A percentile compares a stretch with the other conserved stretches of the same genome.
Evolutionary conservation across 2,797 vertebrate species (phyloP).

Genomic region (Ispidina lecontei): DNA sequence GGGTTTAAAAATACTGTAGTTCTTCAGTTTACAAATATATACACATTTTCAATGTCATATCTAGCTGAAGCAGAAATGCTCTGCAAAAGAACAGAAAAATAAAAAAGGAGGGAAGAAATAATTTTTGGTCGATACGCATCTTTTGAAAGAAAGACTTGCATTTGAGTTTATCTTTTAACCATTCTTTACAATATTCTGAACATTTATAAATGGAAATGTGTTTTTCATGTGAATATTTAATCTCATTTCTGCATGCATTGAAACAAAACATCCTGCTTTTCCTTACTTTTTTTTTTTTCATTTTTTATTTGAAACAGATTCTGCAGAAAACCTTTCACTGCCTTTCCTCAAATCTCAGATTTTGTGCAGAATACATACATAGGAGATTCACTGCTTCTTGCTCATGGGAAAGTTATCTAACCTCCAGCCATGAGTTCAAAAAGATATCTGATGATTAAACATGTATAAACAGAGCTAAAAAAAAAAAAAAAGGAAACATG

Average conservation of each 20-base stretch:
- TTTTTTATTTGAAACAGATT: background rate
- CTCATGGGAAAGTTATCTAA: conserved; percentile 62
- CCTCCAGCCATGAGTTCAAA: conserved; percentile 24
- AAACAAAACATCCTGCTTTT: background rate
- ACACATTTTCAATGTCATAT: background rate
- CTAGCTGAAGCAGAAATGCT: background rate
- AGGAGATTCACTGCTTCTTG: background rate
- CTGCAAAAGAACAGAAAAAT: background rate
- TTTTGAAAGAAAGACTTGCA: background rate
- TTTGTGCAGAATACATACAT: background rate
- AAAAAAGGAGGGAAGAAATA: background rate
- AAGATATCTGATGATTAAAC: conserved; percentile 58
- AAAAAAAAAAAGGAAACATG: background rate
- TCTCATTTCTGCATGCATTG: background rate
- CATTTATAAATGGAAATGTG: background rate
- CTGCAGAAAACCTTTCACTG: background rate
- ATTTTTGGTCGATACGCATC: background rate
- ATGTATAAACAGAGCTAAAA: conserved; percentile 53
- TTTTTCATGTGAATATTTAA: background rate
- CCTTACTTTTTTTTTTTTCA: background rate
- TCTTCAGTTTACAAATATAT: background rate
- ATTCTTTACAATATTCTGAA: background rate
- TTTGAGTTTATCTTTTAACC: background rate
- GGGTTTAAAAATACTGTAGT: background rate
- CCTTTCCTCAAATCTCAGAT: background rate